Evolutionary conservation across 2,888 invertebrate species (phyloP), one percentile per base, ranked within the genome.

Genomic region (Phania funesta): DNA sequence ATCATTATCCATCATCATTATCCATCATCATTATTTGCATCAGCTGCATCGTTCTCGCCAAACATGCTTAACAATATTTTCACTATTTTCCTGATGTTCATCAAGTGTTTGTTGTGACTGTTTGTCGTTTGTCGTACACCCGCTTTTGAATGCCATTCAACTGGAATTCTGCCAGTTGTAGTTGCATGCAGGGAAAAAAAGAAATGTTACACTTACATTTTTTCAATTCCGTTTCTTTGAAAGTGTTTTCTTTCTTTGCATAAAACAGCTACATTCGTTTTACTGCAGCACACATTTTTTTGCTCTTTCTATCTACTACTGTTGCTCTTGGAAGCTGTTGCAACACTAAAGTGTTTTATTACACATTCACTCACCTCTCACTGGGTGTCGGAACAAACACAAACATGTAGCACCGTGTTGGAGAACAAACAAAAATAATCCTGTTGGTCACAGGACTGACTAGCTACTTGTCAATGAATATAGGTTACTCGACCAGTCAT

Each of bases 131-230:
- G 32, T 16, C 22, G 18, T 26, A 18, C 2, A 16, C 20, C 52
- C 50, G 18, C 32, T n/a, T 60, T 41, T 50, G 6, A 18, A 9
- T 29, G 20, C 22, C 35, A 71, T 18, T 58, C 58, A 71, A 26
- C 41, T 71, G 52, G 38, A 73, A 73, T 44, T 29, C 44, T 62
- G 62, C 73, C 62, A 62, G 32, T 38, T 38, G 35, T n/a, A 38
- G 52, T 44, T 32, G 41, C n/a, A 11, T 32, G 24, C 18, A 29
- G 26, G 8, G 20, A 64, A 48, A 32, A 29, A 3, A 35, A 38
- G 16, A 50, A 38, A 16, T 38, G 38, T 67, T 52, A 38, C 48
- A 60, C 24, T 71, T 71, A 11, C 35, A 18, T 71, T 71, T 58
- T 38, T 58, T 38, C 7, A 70, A 16, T 71, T 71, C 71, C 60